Evolutionary conservation across 2,797 vertebrate genomes (phyloP).

Genomic region (Apodemus agrarius): DNA sequence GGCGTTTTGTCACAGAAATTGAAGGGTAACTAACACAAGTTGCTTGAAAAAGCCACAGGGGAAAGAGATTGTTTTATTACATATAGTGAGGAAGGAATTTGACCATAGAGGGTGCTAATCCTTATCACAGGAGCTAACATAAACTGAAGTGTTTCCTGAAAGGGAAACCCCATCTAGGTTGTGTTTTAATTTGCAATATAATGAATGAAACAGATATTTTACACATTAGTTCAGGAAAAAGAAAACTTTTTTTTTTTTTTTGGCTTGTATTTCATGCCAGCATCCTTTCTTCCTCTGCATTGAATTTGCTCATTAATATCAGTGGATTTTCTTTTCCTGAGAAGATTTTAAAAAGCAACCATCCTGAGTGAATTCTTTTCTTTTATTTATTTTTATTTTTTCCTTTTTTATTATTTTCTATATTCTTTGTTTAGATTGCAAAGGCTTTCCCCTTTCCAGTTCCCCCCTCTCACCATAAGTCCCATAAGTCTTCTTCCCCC

Average conservation of each 20-base stretch:
- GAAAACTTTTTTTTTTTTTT: too few relatives aligned
- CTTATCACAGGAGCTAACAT: neutral
- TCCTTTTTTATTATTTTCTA: too few relatives aligned
- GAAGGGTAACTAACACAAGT: neutral
- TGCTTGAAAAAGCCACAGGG: neutral
- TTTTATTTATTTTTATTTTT: too few relatives aligned
- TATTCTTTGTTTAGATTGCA: too few relatives aligned
- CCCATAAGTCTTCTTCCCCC: too few relatives aligned
- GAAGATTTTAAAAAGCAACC: conserved; percentile 22
- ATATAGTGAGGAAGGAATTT: neutral
- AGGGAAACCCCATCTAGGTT: neutral
- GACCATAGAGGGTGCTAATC: neutral
- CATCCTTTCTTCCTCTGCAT: neutral
- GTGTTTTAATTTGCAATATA: neutral
- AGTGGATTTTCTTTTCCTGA: neutral
- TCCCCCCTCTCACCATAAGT: too few relatives aligned
- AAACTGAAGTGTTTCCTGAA: neutral
- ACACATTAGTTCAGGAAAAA: neutral
- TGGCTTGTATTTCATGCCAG: neutral
- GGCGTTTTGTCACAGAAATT: neutral
- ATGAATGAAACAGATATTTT: neutral
- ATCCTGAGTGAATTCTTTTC: conserved; percentile 39
- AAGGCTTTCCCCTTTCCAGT: too few relatives aligned
- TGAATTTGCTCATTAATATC: neutral
- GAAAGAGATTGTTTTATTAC: neutral